Base-by-base conservation (phyloP, 2,113 vertebrate genomes). In the Ivindomyrus marchei region DNA sequence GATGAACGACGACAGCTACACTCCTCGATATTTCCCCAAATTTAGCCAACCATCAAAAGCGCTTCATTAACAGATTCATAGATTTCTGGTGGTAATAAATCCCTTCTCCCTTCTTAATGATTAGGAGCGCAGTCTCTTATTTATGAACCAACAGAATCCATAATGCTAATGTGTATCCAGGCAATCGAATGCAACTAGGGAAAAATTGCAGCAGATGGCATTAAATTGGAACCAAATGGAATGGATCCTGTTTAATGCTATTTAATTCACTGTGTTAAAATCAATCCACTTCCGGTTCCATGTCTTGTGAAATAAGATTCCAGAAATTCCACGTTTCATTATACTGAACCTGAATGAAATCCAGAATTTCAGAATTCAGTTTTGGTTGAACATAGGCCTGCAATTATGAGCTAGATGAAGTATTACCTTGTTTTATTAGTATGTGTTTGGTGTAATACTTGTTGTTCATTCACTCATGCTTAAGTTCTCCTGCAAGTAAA, bases 101-200 rank as follows among this genome's bases (percentile, higher is more conserved):
- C 21, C 39, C 39, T 85, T 85, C 49, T 36, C 47, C 47, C n/a
- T 87, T 87, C 15, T 52, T 52, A 87, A 87, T 87, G n/a, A 87
- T 87, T 50, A 87, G 46, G 47, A 87, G 46, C 24, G 53, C 27
- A 87, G 85, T 52, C 24, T 87, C 85, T 52, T 87, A 87, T 87
- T 87, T 87, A 87, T 87, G 49, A 87, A 87, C 46, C 85, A 87
- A 87, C 85, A 87, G 85, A 87, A 87, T 87, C 85, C 49, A 87
- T 87, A 50, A 87, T 52, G 49, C 46, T 52, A 87, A 87, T 52
- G 85, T 50, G 85, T 87, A 53, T 52, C 85, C 49, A 87, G 49
- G 85, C 85, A 87, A 53, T 87, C 85, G 49, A 87, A 87, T 53
- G 85, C 85, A 87, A 56, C 27, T 87, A 87, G 47, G 85, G 85